A percentile compares a stretch with the other conserved stretches of the same genome.
phyloP scores from a whole-genome alignment of 2,888 invertebrate genomes.

The Pheosia tremula region DNA sequence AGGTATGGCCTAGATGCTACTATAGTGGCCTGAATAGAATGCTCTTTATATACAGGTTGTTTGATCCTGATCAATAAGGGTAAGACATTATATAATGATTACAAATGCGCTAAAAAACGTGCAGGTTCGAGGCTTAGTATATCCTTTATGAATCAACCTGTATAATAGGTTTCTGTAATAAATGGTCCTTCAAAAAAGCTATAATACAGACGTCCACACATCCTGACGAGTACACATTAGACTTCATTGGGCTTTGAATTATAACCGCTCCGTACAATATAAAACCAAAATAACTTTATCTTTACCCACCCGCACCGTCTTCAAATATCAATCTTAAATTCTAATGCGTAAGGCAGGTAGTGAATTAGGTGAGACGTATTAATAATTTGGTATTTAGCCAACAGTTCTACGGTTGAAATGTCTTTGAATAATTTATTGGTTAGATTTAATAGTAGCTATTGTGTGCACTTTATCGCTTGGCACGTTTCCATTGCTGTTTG shows the following conservation, averaged over 20 bases:
- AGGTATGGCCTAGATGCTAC: too few relatives aligned
- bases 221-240: conserved; percentile 31
- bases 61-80: too few relatives aligned
- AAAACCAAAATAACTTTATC: conserved; percentile 14
- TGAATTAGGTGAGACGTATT: neutral
- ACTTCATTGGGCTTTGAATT: conserved; percentile 34
- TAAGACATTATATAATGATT: too few relatives aligned
- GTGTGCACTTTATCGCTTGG: conserved; percentile 42
- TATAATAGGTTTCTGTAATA: neutral
- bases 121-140: too few relatives aligned
- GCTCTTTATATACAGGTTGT: too few relatives aligned
- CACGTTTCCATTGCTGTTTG: conserved; percentile 38
- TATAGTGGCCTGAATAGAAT: too few relatives aligned
- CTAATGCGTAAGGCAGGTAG: neutral
- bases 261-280: conserved; percentile 26
- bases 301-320: neutral
- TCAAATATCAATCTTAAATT: conserved; percentile 17
- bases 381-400: conserved; percentile 27
- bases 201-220: conserved; percentile 34
- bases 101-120: too few relatives aligned
- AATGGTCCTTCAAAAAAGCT: neutral
- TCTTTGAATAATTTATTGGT: conserved; percentile 53
- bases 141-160: too few relatives aligned
- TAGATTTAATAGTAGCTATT: conserved; percentile 52
- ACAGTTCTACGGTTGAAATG: conserved; percentile 38